These are phyloP conservation scores for Platysteira castanea DNA, from an alignment of 2,113 vertebrate species.

Conservation along the genomic window DNA sequence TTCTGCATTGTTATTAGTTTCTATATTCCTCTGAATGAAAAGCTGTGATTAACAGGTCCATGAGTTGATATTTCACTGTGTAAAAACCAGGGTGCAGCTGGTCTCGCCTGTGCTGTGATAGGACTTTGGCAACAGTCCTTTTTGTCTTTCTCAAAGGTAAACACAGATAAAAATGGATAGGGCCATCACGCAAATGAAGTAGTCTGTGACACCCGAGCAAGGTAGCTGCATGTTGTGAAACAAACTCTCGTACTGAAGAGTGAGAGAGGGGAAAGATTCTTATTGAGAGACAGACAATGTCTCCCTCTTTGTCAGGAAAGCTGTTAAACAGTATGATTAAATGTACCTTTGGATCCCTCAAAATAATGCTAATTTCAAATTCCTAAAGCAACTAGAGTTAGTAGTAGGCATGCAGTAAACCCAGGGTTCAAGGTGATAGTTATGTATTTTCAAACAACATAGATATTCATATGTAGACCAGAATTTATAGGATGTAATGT, in stretches of 20 bases:
- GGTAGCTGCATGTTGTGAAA: not conserved
- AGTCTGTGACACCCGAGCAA: not conserved
- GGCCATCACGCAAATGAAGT: not conserved
- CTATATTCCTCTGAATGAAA: not conserved
- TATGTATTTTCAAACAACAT: not conserved
- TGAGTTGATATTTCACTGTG: not conserved
- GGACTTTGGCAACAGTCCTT: not conserved
- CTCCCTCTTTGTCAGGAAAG: not conserved
- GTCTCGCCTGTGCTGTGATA: accelerated
- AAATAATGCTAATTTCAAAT: not conserved
- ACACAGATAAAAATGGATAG: not conserved
- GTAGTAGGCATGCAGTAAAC: not conserved
- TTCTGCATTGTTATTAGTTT: not conserved
- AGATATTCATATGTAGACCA: not conserved
- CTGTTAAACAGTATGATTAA: not conserved
- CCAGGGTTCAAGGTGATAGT: not conserved
- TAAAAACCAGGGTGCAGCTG: not conserved
- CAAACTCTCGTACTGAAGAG: not conserved
- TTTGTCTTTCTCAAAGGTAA: not conserved
- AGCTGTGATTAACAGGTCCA: not conserved
- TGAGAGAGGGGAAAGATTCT: not conserved
- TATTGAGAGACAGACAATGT: not conserved
- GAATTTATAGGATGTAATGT: not conserved
- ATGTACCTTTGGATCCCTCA: not conserved
- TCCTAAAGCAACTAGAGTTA: not conserved